Base-by-base conservation (phyloP, 2,888 invertebrate genomes). In the Bombylius major region DNA sequence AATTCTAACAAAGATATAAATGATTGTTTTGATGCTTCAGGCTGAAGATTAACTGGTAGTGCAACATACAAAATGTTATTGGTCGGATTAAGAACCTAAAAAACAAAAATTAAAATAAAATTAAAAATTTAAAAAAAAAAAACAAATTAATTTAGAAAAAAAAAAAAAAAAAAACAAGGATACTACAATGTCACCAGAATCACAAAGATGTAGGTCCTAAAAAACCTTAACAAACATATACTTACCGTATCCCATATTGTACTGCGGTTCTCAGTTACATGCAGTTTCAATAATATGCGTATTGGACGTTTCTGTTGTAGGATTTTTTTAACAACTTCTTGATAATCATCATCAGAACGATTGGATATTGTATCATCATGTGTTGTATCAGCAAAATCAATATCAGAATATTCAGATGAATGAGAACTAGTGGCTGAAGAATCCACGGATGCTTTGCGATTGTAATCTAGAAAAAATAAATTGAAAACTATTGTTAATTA, bases 1-100 rank as follows among this genome's bases (percentile, higher is more conserved):
- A 93, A 95, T 79, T 97, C 97, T 65, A 97, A 78, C 54, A 97
- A 81, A 50, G 92, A 86, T 67, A 97, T 85, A 77, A 97, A 94
- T 63, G 92, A 91, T 76, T 97, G 93, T 77, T 95, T 93, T 65
- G 95, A 95, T 65, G 95, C 89, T 67, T 88, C 93, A 5, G 91
- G 88, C 62, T 90, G 82, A 62, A 94, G 82, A 59, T 87, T 85
- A 59, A 84, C 82, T 51, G 95, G 94, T 67, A 96, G 82, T 63
- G 93, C 89, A 66, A 97, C 86, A 76, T 91, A 96, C 65, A 97
- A 82, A 63, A 82, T 81, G 68, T 83, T 83, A 60, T 86, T 85
- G 60, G 58, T 63, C 57, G 74, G 75, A 66, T 74, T 73, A 50
- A 73, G 64, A 56, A 75, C 67, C 66, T 67, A 49, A 5, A 48